phyloP scores from a whole-genome alignment of 2,113 vertebrate species.

The Ginglymostoma cirratum region DNA sequence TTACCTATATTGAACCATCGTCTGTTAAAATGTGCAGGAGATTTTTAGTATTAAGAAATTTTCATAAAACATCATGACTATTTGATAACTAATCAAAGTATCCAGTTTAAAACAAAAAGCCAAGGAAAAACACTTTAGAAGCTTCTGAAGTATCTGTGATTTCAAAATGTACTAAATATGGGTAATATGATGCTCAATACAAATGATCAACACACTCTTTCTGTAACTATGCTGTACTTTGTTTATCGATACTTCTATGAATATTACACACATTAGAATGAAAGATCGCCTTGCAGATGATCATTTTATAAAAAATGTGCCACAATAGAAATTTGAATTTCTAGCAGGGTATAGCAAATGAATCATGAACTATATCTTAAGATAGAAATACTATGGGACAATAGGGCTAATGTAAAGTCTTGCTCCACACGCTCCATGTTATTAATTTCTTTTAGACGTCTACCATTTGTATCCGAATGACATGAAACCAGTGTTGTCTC shows the following conservation, averaged over 20 bases:
- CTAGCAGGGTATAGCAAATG: not conserved
- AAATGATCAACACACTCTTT: constrained; percentile 28
- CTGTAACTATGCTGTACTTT: not conserved
- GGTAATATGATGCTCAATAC: not conserved
- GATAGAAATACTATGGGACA: not conserved
- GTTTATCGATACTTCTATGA: constrained; percentile 5
- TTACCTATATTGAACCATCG: not conserved
- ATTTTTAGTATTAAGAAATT: not conserved
- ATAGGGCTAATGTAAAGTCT: constrained; percentile 19
- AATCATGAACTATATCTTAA: constrained; percentile 15
- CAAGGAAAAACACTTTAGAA: not conserved
- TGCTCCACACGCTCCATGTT: not conserved
- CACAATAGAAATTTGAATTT: not conserved
- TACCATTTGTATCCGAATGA: not conserved
- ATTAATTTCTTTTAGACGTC: not conserved
- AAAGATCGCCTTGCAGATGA: not conserved
- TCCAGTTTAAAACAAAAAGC: not conserved
- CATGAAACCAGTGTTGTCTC: not conserved
- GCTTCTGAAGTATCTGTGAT: not conserved
- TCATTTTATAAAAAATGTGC: constrained; percentile 2
- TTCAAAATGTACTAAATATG: not conserved
- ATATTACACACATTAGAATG: not conserved
- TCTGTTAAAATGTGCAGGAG: not conserved
- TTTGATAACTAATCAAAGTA: too few species aligned
- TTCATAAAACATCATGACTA: not conserved